Conservation (phyloP, 2,797 vertebrate species). For the Eospalax fontanierii region DNA sequence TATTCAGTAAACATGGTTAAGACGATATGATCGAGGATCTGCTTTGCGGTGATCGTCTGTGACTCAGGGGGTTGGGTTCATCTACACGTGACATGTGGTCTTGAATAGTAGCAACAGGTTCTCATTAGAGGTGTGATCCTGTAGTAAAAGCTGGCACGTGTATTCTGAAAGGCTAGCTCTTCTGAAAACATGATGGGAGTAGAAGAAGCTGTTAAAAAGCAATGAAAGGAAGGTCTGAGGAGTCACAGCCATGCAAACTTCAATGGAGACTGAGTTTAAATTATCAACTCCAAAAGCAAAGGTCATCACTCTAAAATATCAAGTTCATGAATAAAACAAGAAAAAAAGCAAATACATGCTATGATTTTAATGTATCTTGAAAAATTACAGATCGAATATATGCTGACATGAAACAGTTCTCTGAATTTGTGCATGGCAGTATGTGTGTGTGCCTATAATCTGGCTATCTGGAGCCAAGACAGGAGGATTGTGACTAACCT, state of each 20-base stretch:
- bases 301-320: slow-evolving; percentile 49
- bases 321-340: not conserved
- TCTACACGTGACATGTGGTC: not conserved
- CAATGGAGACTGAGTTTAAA: slow-evolving; percentile 39
- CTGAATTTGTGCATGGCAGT: not conserved
- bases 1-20: not conserved
- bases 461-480: not conserved
- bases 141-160: not conserved
- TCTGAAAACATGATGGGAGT: not conserved
- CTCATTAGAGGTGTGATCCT: not conserved
- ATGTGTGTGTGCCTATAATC: not conserved
- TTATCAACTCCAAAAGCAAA: slow-evolving; percentile 20
- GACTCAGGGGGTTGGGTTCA: not conserved
- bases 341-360: not conserved
- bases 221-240: not conserved
- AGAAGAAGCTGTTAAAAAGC: not conserved
- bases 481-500: not conserved
- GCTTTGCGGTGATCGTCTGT: not conserved
- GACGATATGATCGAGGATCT: not conserved
- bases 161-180: not conserved
- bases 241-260: not conserved
- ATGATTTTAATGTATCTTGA: not conserved
- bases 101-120: not conserved
- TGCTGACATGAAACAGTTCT: not conserved
- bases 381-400: not conserved